Evolutionary conservation across 2,888 invertebrate species (phyloP).

Genomic region (Mesochorus sp.): DNA sequence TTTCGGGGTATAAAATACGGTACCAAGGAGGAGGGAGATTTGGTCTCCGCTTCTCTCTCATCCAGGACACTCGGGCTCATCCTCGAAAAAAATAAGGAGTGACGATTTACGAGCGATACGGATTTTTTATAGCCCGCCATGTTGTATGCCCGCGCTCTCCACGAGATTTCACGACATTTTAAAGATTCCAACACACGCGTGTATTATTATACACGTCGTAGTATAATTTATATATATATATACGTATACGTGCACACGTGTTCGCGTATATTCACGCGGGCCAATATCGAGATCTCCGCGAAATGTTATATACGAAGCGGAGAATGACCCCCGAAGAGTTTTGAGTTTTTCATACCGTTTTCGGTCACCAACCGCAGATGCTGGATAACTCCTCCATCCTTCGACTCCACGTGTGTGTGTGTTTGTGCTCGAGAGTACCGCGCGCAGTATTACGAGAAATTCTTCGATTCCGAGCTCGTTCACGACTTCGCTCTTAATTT

Average conservation of each 20-base stretch:
- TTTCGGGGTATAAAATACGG: background rate
- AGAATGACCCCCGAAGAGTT: slow-evolving; percentile 11
- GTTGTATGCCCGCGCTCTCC: slow-evolving; percentile 28
- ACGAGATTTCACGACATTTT: slow-evolving; percentile 45
- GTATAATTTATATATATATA: background rate
- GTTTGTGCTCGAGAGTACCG: too few relatives aligned
- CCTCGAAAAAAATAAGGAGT: slow-evolving; percentile 41
- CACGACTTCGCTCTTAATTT: slow-evolving; percentile 34
- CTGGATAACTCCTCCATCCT: slow-evolving; percentile 6
- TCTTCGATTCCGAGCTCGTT: slow-evolving; percentile 5
- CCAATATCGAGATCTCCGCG: slow-evolving; percentile 32
- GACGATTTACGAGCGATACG: slow-evolving; percentile 60
- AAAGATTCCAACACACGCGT: slow-evolving; percentile 30
- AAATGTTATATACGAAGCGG: background rate
- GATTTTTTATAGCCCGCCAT: slow-evolving; percentile 56
- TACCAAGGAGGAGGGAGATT: background rate
- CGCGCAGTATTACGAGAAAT: slow-evolving; percentile 22
- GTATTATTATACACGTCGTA: background rate
- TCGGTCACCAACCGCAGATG: slow-evolving; percentile 1
- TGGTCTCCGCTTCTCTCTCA: background rate
- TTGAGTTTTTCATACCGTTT: slow-evolving; percentile 32
- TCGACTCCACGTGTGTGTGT: background rate
- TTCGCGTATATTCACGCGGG: slow-evolving; percentile 14
- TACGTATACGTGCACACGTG: background rate
- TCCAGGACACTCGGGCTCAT: slow-evolving; percentile 1